Evolutionary conservation across 2,888 invertebrate genomes (phyloP), one percentile per base, ranked within the genome.

Genomic region (Agrochola macilenta): DNA sequence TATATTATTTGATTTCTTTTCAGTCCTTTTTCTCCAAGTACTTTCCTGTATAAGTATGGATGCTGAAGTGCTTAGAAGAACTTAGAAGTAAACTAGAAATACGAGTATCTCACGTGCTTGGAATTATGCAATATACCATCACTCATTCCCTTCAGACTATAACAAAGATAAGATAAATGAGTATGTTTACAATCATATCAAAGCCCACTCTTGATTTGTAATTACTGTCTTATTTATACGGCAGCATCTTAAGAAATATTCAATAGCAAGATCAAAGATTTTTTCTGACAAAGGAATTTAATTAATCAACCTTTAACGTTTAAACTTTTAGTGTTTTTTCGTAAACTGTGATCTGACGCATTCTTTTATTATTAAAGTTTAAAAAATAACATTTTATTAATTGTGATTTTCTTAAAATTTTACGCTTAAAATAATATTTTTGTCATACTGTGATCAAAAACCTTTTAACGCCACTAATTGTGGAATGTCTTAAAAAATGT

Each of bases 141-240:
- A n/a, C n/a, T 69, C n/a, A 54, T 54, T 35, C 54, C 17, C 7
- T 17, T 35, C 11, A n/a, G n/a, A 35, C 11, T 20, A 69, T n/a
- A 54, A 79, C 30, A 79, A 71, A 71, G 52, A 9, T 9, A 46
- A 30, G 46, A 79, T 81, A 65, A 74, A 81, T 81, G 39, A 58
- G 17, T 52, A 8, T 71, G n/a, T 60, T 82, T 68, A 46, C n/a
- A 39, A 11, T 54, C 11, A 23, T 8, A 52, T n/a, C 82, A 64
- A 64, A 81, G 58, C 1, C 14, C 35, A 43, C 11, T 71, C 30
- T 39, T 30, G 2, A 54, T n/a, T 65, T n/a, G 12, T 8, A 74
- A 65, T 65, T n/a, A 77, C 49, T 60, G 64, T 72, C 78, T 49
- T 35, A 54, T 58, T 54, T 70, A 35, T n/a, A 54, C 39, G 17